Evolutionary conservation across 2,797 vertebrate genomes (phyloP), one percentile per base, ranked within the genome.

Genomic region (Rousettus madagascariensis): DNA sequence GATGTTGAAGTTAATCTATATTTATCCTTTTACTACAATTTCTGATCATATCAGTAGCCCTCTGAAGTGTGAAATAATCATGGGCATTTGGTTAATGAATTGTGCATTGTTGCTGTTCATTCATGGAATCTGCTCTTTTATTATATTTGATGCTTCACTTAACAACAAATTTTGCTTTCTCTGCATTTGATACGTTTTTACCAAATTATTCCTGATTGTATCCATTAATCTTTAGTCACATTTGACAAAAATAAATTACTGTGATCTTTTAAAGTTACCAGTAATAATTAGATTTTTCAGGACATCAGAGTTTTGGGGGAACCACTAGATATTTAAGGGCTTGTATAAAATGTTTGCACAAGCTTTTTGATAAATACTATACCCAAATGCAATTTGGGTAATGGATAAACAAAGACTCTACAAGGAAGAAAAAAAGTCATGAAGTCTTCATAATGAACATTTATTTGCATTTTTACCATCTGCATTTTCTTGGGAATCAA

Each of bases 191-290:
- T 98, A 96, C 28, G 97, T 98, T 97, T 98, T 98, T 75, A 0
- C 97, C 96, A 98, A 98, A 98, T 98, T 97, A 98, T 98, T 98
- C 97, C 98, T 98, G 98, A 98, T 98, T 97, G 97, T 98, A 97
- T 98, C 98, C 98, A 98, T 98, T 98, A 98, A 98, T 98, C 98
- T 98, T 98, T 97, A 98, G 98, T 98, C 98, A 98, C 98, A 97
- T 98, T 96, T 97, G 98, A 98, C 98, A 98, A 98, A 98, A 98
- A 98, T 98, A 97, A 98, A 98, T 98, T 97, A 97, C 98, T 98
- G 96, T 98, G 98, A 98, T 98, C 98, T 98, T 98, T 98, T 96
- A 97, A 98, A 98, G 98, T 98, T 98, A 98, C 96, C 87, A 93
- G 87, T 97, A 98, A 98, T 98, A 98, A 98, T 98, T 98, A 97